These are phyloP conservation scores for Hylaea fasciaria DNA, from an alignment of 2,888 invertebrate species.

Conservation along the genomic window DNA sequence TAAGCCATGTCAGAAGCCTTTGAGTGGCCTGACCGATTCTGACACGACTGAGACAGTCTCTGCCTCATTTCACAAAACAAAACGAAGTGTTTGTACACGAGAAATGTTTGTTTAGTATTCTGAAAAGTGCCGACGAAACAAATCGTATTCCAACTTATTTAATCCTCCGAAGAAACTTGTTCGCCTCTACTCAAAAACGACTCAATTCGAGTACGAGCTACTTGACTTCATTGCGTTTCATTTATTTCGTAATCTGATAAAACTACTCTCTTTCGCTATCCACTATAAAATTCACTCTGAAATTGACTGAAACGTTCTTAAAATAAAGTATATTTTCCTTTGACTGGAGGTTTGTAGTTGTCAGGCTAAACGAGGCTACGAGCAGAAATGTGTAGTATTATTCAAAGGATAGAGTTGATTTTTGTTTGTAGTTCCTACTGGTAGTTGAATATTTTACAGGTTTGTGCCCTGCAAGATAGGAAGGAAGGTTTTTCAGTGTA, in stretches of 20 bases:
- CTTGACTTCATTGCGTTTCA: conserved; percentile 49
- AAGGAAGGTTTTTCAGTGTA: conserved; percentile 11
- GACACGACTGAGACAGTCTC: too few species aligned
- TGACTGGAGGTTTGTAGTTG: conserved; percentile 10
- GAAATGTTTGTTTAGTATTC: too few species aligned
- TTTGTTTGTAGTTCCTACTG: conserved; percentile 12
- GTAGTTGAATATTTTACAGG: conserved; percentile 33
- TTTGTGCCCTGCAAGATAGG: conserved; percentile 16
- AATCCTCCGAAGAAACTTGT: background rate
- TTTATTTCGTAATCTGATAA: conserved; percentile 50
- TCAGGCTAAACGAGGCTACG: conserved; percentile 8
- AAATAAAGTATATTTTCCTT: conserved; percentile 20
- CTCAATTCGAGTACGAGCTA: conserved; percentile 16
- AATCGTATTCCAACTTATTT: background rate
- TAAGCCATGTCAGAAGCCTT: too few species aligned
- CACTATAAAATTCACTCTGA: background rate
- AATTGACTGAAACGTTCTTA: conserved; percentile 10
- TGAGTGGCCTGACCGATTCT: too few species aligned
- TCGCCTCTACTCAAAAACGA: conserved; percentile 8
- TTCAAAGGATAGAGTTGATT: conserved; percentile 8
- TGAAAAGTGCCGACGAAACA: background rate
- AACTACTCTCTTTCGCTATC: conserved; percentile 27
- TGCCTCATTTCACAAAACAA: too few species aligned
- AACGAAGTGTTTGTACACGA: too few species aligned
- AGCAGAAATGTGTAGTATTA: background rate